Percentiles rank a stretch among this genome's conserved stretches.
These are phyloP conservation scores for Melanostoma mellinum DNA, from an alignment of 2,888 invertebrate genomes.

Conservation along the genomic window DNA sequence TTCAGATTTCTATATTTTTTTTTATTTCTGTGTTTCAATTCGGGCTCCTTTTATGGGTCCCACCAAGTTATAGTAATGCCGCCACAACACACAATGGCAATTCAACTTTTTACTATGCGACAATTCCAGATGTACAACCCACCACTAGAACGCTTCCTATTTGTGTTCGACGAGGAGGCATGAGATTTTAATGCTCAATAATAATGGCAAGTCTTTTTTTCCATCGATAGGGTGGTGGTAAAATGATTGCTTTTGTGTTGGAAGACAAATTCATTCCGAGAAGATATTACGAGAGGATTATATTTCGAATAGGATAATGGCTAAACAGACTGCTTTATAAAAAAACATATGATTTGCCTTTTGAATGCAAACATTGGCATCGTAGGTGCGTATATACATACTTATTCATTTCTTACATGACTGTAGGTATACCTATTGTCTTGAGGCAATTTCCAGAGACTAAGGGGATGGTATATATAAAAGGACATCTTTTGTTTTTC, in stretches of 20 bases:
- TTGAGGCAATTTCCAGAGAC: slow-evolving; percentile 16
- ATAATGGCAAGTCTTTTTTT: slow-evolving; percentile 6
- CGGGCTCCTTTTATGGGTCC: not conserved
- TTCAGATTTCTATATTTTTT: slow-evolving; percentile 8
- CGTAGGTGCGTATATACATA: too few species aligned
- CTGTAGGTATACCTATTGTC: not conserved
- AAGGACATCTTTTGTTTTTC: slow-evolving; percentile 30
- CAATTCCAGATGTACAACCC: not conserved
- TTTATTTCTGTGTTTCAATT: not conserved
- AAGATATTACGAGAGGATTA: not conserved
- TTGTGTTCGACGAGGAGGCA: slow-evolving; percentile 15
- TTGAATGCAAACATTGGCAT: too few species aligned
- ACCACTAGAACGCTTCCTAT: not conserved
- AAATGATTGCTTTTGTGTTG: not conserved
- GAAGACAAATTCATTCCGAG: slow-evolving; percentile 5
- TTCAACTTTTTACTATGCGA: slow-evolving; percentile 39
- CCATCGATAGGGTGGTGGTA: slow-evolving; percentile 15
- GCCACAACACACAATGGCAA: slow-evolving; percentile 45
- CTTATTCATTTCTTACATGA: not conserved
- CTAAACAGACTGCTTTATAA: slow-evolving; percentile 17
- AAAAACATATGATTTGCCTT: too few species aligned
- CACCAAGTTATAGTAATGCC: slow-evolving; percentile 1
- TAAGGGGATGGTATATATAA: not conserved
- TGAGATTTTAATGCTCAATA: slow-evolving; percentile 26
- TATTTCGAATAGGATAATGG: slow-evolving; percentile 11